A percentile compares a stretch with the other conserved stretches of the same genome.
phyloP scores from a whole-genome alignment of 37 sponge, comb jelly and placozoan genomes.

The Halichondria panicea region DNA sequence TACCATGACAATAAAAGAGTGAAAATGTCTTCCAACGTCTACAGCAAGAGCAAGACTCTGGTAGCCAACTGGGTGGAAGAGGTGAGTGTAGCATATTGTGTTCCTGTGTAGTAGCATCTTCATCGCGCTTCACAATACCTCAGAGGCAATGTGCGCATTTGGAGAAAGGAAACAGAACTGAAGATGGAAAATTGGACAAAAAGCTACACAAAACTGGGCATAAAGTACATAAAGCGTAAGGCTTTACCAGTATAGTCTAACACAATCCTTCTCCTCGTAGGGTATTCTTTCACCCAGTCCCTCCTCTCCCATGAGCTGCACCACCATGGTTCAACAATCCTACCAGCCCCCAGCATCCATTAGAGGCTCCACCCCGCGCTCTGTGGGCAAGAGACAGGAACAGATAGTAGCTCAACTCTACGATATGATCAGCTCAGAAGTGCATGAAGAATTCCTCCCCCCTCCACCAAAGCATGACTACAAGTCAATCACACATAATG shows the following conservation, averaged over 20 bases:
- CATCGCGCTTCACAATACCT: not conserved
- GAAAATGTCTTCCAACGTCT: constrained; percentile 11
- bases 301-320: constrained; percentile 1
- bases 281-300: constrained; percentile 32
- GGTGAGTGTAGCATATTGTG: constrained; percentile 9
- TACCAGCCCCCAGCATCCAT: constrained; percentile 16
- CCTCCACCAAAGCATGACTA: constrained; percentile 63
- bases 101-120: not conserved
- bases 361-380: not conserved
- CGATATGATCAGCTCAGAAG: constrained; percentile 53
- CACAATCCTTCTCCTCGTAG: not conserved
- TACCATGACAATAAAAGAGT: too few relatives aligned
- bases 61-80: constrained; percentile 85
- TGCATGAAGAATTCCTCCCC: constrained; percentile 65
- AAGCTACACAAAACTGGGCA: constrained; percentile 57
- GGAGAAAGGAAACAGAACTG: constrained; percentile 41
- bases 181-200: constrained; percentile 59
- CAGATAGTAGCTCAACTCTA: constrained; percentile 23
- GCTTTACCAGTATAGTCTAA: not conserved
- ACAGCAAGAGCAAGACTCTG: constrained; percentile 70
- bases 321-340: constrained; percentile 25
- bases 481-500: constrained; percentile 66
- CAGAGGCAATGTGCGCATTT: constrained; percentile 64
- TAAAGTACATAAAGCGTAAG: constrained; percentile 28
- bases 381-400: constrained; percentile 41